phyloP scores from a whole-genome alignment of 2,113 vertebrate genomes.

The Sander lucioperca region DNA sequence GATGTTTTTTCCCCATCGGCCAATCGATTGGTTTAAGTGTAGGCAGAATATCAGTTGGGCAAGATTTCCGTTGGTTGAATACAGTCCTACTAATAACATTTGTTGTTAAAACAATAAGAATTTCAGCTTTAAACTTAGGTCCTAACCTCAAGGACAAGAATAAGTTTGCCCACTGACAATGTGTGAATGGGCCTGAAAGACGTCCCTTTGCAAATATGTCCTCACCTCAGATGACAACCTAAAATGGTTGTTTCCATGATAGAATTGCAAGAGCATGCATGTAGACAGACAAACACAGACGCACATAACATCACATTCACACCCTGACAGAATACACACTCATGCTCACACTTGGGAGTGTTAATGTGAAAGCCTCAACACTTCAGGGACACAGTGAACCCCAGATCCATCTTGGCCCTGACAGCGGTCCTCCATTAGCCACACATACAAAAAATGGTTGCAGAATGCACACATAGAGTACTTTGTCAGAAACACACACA shows the following conservation, averaged over 20 bases:
- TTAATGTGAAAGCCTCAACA: conserved; percentile 76
- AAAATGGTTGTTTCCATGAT: not conserved
- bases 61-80: too few species aligned
- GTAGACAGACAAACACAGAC: conserved; percentile 10
- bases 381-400: conserved; percentile 68
- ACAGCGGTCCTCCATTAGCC: conserved; percentile 71
- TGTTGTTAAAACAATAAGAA: not conserved
- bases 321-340: conserved; percentile 41
- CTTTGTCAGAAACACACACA: conserved; percentile 43
- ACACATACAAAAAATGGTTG: not conserved
- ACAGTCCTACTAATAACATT: not conserved
- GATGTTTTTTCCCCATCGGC: too few species aligned
- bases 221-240: conserved; percentile 7
- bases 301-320: conserved; percentile 48
- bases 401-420: conserved; percentile 68
- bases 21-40: too few species aligned
- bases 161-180: conserved; percentile 5
- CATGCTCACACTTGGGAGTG: conserved; percentile 45
- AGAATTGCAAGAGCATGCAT: conserved; percentile 25
- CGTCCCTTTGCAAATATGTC: conserved; percentile 15
- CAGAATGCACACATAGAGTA: conserved; percentile 27
- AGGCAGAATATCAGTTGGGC: too few species aligned
- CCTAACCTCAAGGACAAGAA: not conserved
- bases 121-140: not conserved
- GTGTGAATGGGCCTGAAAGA: conserved; percentile 21